phyloP scores from a whole-genome alignment of 1,140 invertebrate genomes.

The Ostrea denselamellosa region DNA sequence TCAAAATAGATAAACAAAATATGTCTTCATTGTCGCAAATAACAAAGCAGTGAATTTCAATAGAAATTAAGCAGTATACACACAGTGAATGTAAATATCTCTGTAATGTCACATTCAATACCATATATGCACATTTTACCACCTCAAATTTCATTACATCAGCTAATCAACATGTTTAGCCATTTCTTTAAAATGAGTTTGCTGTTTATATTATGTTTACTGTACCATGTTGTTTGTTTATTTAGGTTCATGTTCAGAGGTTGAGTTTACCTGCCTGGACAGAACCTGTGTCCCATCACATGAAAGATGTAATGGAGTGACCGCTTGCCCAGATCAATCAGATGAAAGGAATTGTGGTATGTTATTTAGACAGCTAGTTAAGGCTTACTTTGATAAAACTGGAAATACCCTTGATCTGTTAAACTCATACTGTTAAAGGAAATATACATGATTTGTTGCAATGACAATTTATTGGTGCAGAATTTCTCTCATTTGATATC shows the following conservation, averaged over 20 bases:
- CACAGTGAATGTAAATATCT: too few species aligned
- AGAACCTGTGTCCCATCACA: slow-evolving; percentile 91
- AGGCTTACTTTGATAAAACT: too few species aligned
- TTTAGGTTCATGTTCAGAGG: slow-evolving; percentile 40
- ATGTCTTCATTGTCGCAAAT: too few species aligned
- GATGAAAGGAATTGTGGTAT: slow-evolving; percentile 72
- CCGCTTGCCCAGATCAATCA: slow-evolving; percentile 85
- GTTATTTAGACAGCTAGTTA: not conserved
- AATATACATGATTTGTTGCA: not conserved
- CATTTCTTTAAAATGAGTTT: not conserved
- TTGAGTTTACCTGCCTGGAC: slow-evolving; percentile 51
- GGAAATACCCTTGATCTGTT: too few species aligned
- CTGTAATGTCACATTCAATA: too few species aligned
- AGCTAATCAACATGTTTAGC: too few species aligned
- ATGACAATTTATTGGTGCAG: not conserved
- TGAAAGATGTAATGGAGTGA: slow-evolving; percentile 90
- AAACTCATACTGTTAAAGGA: not conserved
- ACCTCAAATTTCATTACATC: too few species aligned
- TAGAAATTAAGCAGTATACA: too few species aligned
- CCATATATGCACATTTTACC: too few species aligned
- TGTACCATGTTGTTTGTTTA: not conserved
- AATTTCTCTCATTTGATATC: not conserved
- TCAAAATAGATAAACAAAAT: too few species aligned
- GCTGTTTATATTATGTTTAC: not conserved
- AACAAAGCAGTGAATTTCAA: too few species aligned